Evolutionary conservation across 2,888 invertebrate genomes (phyloP).

Genomic region (Venusia cambrica): DNA sequence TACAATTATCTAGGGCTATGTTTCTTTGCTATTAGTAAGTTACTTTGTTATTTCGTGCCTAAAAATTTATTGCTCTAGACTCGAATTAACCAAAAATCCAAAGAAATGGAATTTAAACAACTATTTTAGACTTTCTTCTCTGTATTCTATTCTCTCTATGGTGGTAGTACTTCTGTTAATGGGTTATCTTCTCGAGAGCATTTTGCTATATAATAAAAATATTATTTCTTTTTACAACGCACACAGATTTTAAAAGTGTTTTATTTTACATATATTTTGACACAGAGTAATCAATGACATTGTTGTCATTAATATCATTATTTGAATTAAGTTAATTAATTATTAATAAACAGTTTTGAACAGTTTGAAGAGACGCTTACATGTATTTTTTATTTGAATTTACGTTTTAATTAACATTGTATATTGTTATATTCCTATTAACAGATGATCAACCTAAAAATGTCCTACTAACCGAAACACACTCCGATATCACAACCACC

Average conservation of each 20-base stretch:
- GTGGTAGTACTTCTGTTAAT: constrained; percentile 13
- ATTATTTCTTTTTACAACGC: no score
- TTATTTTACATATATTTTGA: no score
- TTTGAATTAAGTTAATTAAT: no score
- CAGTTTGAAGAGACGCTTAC: no score
- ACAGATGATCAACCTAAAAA: constrained; percentile 76
- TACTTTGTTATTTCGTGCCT: constrained; percentile 21
- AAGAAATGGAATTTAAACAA: constrained; percentile 13
- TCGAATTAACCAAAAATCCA: constrained; percentile 5
- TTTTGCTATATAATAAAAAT: no score
- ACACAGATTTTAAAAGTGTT: no score
- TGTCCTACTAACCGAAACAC: constrained; percentile 73
- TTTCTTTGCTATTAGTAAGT: constrained; percentile 12
- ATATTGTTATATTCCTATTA: constrained; percentile 70
- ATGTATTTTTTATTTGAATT: neutral
- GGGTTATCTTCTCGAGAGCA: constrained; percentile 5
- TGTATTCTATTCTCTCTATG: constrained; percentile 12
- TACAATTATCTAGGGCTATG: constrained; percentile 5
- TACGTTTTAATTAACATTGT: constrained; percentile 40
- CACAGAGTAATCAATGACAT: no score
- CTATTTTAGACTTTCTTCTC: constrained; percentile 18
- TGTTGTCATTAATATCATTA: no score
- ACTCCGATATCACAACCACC: constrained; percentile 52
- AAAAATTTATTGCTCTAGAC: constrained; percentile 17
- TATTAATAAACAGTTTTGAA: no score